Conservation (phyloP, 2,113 vertebrate genomes). For the Pomatostomus ruficeps region DNA sequence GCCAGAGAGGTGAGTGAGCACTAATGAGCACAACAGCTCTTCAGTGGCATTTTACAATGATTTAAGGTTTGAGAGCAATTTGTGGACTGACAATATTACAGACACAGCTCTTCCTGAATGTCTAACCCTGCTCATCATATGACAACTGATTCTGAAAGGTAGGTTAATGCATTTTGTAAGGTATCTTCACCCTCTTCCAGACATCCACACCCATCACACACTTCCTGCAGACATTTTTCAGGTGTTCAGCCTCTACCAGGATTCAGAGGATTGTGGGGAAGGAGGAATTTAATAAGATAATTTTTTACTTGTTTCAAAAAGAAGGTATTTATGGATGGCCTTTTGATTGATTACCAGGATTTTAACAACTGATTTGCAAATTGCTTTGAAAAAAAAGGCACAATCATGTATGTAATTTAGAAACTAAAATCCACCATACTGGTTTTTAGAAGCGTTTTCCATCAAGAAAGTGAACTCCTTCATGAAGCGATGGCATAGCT, state of each 20-base stretch:
- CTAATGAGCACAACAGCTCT: neutral
- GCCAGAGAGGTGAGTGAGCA: neutral
- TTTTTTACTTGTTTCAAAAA: neutral
- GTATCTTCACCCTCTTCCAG: neutral
- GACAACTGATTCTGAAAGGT: neutral
- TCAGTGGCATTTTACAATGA: neutral
- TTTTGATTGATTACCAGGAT: neutral
- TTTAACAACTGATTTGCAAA: neutral
- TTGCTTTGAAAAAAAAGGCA: neutral
- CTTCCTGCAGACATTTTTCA: neutral
- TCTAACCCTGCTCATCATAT: neutral
- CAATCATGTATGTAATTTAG: neutral
- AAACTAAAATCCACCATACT: slow-evolving; percentile 76
- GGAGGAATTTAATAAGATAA: neutral
- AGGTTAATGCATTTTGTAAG: neutral
- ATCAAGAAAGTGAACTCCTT: slow-evolving; percentile 90
- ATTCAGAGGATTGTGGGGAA: neutral
- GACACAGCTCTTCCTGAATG: neutral
- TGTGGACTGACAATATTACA: neutral
- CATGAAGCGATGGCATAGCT: slow-evolving; percentile 96
- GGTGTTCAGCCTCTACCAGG: neutral
- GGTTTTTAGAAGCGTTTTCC: slow-evolving; percentile 97
- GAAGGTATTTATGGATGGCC: neutral
- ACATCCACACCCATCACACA: neutral
- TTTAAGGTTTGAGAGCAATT: neutral